phyloP scores from a whole-genome alignment of 1,140 invertebrate genomes.

The Tribolium castaneum region DNA sequence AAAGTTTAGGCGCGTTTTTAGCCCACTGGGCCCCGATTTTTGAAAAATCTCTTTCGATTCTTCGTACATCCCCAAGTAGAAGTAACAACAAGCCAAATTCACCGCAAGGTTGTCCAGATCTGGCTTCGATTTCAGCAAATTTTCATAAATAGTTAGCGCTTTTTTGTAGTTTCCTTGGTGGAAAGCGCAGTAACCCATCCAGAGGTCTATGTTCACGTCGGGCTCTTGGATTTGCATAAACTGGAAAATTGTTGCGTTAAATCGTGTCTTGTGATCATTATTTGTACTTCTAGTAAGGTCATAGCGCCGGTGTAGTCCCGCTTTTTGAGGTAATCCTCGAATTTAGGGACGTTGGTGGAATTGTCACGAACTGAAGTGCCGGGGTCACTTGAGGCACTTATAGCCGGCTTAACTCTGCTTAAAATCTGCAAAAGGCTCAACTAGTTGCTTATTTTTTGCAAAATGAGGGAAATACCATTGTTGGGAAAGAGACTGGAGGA shows the following conservation, averaged over 20 bases:
- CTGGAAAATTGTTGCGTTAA: slow-evolving; percentile 51
- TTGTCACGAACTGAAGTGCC: slow-evolving; percentile 40
- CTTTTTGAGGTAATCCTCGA: slow-evolving; percentile 91
- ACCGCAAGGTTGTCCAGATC: slow-evolving; percentile 70
- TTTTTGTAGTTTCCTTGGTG: slow-evolving; percentile 94
- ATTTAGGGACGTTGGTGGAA: slow-evolving; percentile 72
- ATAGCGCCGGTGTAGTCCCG: slow-evolving; percentile 95
- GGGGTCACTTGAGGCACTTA: slow-evolving; percentile 41
- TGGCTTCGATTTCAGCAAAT: slow-evolving; percentile 61
- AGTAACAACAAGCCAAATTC: slow-evolving; percentile 94
- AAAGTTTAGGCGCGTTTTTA: slow-evolving; percentile 88
- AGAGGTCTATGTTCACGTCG: slow-evolving; percentile 71
- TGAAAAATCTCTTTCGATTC: slow-evolving; percentile 75
- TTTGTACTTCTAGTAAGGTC: slow-evolving; percentile 86
- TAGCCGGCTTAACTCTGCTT: slow-evolving; percentile 58
- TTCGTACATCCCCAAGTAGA: slow-evolving; percentile 83
- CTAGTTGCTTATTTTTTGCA: background rate
- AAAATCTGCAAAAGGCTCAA: slow-evolving; percentile 54
- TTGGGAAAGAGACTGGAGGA: background rate
- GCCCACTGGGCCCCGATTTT: slow-evolving; percentile 69
- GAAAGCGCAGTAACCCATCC: slow-evolving; percentile 95
- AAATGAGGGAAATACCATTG: background rate
- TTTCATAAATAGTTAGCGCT: slow-evolving; percentile 81
- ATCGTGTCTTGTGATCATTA: background rate
- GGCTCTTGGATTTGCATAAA: slow-evolving; percentile 59